phyloP scores from a whole-genome alignment of 2,797 vertebrate species.

The Dermochelys coriacea region DNA sequence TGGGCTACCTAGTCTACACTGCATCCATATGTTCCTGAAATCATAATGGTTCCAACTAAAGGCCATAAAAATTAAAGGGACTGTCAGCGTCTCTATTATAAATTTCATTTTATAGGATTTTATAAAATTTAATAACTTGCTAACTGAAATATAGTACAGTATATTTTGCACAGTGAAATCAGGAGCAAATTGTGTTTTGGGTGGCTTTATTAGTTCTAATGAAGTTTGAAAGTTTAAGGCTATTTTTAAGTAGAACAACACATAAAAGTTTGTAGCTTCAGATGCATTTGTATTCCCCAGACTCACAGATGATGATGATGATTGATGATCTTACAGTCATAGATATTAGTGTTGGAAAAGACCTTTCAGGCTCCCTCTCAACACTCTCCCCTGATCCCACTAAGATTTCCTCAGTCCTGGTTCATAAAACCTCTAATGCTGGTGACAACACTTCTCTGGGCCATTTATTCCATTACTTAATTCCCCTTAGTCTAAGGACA shows the following conservation, averaged over 20 bases:
- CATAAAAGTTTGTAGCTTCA: background rate
- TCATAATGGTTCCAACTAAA: background rate
- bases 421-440: slow-evolving; percentile 8
- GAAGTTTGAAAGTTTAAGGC: background rate
- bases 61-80: background rate
- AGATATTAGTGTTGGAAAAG: slow-evolving; percentile 17
- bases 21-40: background rate
- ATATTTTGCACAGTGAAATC: background rate
- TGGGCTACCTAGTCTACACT: background rate
- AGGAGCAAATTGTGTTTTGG: background rate
- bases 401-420: background rate
- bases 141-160: background rate
- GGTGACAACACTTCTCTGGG: background rate
- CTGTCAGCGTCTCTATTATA: background rate
- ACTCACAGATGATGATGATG: slow-evolving; percentile 1
- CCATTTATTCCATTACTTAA: background rate
- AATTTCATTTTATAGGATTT: slow-evolving; percentile 8
- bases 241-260: background rate
- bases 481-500: background rate
- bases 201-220: slow-evolving; percentile 16
- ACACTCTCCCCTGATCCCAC: slow-evolving; percentile 18
- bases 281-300: background rate
- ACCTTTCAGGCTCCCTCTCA: background rate
- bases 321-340: background rate
- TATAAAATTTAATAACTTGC: background rate